These are phyloP conservation scores for Temnothorax unifasciatus DNA, from an alignment of 2,888 invertebrate species.

Conservation along the genomic window DNA sequence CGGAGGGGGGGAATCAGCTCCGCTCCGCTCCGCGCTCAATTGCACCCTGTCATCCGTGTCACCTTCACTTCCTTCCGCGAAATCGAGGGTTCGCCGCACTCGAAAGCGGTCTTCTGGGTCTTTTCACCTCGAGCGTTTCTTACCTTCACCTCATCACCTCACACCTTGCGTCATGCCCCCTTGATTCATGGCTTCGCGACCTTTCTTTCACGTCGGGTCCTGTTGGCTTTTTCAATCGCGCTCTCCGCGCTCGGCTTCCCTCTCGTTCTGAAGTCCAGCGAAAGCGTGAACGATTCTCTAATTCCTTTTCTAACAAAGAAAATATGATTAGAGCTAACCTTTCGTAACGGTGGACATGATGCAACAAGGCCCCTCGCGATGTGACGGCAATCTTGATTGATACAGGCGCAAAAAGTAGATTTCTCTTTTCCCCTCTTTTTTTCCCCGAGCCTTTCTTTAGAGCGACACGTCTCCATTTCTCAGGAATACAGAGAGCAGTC, in stretches of 20 bases:
- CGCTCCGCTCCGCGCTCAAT: background rate
- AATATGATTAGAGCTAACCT: background rate
- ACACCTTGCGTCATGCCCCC: background rate
- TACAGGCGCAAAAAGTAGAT: background rate
- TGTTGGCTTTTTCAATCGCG: background rate
- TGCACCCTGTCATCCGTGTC: background rate
- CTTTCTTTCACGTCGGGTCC: background rate
- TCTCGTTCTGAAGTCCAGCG: background rate
- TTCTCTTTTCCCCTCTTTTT: background rate
- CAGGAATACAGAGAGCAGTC: constrained; percentile 37
- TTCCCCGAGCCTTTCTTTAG: background rate
- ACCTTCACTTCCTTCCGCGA: constrained; percentile 24
- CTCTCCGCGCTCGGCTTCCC: background rate
- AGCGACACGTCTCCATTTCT: constrained; percentile 56
- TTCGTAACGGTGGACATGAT: background rate
- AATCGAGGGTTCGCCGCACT: background rate
- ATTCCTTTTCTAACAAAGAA: background rate
- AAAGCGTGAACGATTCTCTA: background rate
- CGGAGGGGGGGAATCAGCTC: background rate
- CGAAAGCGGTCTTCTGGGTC: background rate
- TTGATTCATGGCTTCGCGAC: background rate
- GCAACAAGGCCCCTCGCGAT: background rate
- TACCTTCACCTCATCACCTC: background rate
- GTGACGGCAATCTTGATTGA: background rate
- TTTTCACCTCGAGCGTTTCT: constrained; percentile 3